Percentiles rank a stretch among this genome's conserved stretches.
These are phyloP conservation scores for Corythornis madagascariensis DNA, from an alignment of 2,113 vertebrate species.

Conservation along the genomic window DNA sequence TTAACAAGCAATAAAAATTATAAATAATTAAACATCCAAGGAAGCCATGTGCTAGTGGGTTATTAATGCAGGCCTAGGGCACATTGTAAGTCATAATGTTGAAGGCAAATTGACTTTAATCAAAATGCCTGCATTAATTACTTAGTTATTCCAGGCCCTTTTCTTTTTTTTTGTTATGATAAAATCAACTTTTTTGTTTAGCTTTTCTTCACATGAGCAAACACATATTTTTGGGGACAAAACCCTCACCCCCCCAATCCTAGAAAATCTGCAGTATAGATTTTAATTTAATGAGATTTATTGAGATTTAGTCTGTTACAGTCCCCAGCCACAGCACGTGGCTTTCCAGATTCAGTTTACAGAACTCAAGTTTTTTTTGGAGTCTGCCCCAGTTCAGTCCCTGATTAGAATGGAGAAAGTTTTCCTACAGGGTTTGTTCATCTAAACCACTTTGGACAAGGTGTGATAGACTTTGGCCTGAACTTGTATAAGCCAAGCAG, in stretches of 20 bases:
- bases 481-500: neutral
- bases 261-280: neutral
- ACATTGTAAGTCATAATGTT: constrained; percentile 49
- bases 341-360: neutral
- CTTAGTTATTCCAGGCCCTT: constrained; percentile 32
- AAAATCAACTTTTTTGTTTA: neutral
- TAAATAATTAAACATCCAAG: constrained; percentile 68
- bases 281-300: neutral
- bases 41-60: constrained; percentile 45
- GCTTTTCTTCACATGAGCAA: neutral
- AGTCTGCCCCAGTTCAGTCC: neutral
- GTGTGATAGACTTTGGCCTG: neutral
- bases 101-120: constrained; percentile 72
- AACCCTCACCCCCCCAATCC: no score
- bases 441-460: neutral
- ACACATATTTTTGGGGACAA: neutral
- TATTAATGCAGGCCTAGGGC: constrained; percentile 62
- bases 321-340: neutral
- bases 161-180: constrained; percentile 28
- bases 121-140: constrained; percentile 64
- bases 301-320: neutral
- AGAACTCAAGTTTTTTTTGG: neutral
- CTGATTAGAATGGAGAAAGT: no score
- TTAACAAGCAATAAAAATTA: constrained; percentile 54
- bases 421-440: neutral